These are phyloP conservation scores for Hypselothyrea guttata DNA, from an alignment of 2,888 invertebrate genomes.

Conservation along the genomic window DNA sequence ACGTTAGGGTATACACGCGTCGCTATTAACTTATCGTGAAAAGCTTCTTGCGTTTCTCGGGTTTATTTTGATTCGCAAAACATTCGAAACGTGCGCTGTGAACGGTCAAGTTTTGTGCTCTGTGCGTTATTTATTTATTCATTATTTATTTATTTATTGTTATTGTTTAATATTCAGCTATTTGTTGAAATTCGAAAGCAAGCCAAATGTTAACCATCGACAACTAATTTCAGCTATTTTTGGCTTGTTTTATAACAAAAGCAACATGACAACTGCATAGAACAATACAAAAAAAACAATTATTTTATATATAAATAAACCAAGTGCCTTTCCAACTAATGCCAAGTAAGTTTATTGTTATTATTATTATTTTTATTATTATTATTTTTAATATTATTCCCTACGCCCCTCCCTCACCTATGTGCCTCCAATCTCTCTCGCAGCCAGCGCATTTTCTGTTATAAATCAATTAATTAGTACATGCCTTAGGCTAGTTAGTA, in stretches of 20 bases:
- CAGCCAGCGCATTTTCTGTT: conserved; percentile 24
- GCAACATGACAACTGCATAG: not conserved
- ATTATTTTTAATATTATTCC: no score
- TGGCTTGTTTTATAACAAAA: conserved; percentile 14
- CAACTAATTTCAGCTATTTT: not conserved
- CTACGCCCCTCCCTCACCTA: not conserved
- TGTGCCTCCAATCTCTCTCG: conserved; percentile 12
- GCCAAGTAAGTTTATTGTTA: conserved; percentile 15
- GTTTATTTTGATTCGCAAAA: conserved; percentile 29
- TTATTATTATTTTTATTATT: no score
- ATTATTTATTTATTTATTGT: no score
- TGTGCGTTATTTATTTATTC: conserved; percentile 18
- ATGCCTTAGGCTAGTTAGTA: conserved; percentile 2
- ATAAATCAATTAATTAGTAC: conserved; percentile 42
- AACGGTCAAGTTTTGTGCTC: conserved; percentile 24
- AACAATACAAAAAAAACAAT: conserved; percentile 6
- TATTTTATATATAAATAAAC: not conserved
- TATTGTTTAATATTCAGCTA: conserved; percentile 9
- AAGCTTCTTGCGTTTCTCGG: conserved; percentile 30
- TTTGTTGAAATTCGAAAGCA: conserved; percentile 4
- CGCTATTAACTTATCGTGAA: conserved; percentile 2
- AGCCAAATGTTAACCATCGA: not conserved
- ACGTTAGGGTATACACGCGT: conserved; percentile 22
- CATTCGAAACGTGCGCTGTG: conserved; percentile 34
- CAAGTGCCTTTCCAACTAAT: conserved; percentile 14